Conservation (phyloP, 2,888 invertebrate species). For the Cecidostiba fungosa region DNA sequence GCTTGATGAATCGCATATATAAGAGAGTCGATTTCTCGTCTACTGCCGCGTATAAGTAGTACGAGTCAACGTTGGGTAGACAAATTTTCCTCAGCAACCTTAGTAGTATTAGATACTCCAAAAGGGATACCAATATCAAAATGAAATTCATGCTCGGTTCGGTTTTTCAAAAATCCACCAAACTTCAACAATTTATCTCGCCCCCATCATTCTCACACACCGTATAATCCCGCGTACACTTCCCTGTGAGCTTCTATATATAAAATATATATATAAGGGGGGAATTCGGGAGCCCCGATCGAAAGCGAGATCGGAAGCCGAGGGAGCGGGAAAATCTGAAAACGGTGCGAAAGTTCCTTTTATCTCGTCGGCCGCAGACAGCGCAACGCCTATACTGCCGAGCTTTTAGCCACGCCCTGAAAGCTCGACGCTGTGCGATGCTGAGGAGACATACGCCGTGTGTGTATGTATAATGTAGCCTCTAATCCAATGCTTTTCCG, state of each 20-base stretch:
- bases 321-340: slow-evolving; percentile 22
- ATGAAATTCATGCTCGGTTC: neutral
- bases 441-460: neutral
- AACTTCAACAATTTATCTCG: neutral
- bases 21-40: neutral
- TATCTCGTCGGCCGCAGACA: slow-evolving; percentile 37
- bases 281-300: neutral
- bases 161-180: neutral
- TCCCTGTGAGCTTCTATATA: neutral
- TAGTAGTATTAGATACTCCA: no score
- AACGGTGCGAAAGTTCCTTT: slow-evolving; percentile 33
- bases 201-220: no score
- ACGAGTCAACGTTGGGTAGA: neutral
- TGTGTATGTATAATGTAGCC: neutral
- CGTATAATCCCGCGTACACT: neutral
- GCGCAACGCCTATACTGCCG: slow-evolving; percentile 2
- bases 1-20: neutral
- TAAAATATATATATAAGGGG: neutral
- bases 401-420: slow-evolving; percentile 44
- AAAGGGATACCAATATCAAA: no score
- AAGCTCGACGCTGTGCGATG: neutral
- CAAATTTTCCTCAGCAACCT: no score
- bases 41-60: neutral
- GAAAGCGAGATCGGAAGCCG: neutral
- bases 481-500: slow-evolving; percentile 24